Evolutionary conservation across 2,888 invertebrate species (phyloP), one percentile per base, ranked within the genome.

Genomic region (Fissipunctia ypsillon): DNA sequence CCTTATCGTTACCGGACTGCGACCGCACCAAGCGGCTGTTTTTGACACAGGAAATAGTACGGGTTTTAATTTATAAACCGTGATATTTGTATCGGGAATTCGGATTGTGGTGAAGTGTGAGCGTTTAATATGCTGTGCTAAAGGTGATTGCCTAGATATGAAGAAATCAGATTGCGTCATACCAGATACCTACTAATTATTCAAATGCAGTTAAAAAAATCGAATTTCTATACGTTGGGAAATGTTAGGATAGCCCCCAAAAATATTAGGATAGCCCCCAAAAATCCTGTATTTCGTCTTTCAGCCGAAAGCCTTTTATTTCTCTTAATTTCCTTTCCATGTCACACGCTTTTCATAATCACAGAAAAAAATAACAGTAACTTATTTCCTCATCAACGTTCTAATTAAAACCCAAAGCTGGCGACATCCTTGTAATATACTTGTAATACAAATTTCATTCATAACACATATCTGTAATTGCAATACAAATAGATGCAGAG

Each of bases 361-460:
- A 22, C 50, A 50, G 6, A 59, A 35, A 35, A 28, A 35, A 48
- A 14, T 14, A 56, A 22, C 28, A 45, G 1, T 22, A 3, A 57
- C 56, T 41, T n/a, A 48, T 59, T 45, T 74, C 19, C 28, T 57
- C 43, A 50, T 59, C 35, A 76, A 52, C 50, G 12, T 4, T 50
- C n/a, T 12, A 19, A 16, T 56, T 12, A 0, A 56, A 50, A 50
- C 25, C 43, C 38, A 48, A 54, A 61, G 22, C 45, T 41, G 6
- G 12, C 43, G 45, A 31, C 14, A 43, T 19, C 41, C 22, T 61
- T 48, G 19, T 45, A 19, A 38, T 41, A 60, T n/a, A n/a, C n/a
- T n/a, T n/a, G n/a, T n/a, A n/a, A n/a, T n/a, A 54, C n/a, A 48
- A 56, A 48, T 61, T 35, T 16, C 5, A 80, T 74, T 80, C n/a